These are phyloP conservation scores for Struthio camelus DNA, from an alignment of 2,113 vertebrate species.

Conservation along the genomic window DNA sequence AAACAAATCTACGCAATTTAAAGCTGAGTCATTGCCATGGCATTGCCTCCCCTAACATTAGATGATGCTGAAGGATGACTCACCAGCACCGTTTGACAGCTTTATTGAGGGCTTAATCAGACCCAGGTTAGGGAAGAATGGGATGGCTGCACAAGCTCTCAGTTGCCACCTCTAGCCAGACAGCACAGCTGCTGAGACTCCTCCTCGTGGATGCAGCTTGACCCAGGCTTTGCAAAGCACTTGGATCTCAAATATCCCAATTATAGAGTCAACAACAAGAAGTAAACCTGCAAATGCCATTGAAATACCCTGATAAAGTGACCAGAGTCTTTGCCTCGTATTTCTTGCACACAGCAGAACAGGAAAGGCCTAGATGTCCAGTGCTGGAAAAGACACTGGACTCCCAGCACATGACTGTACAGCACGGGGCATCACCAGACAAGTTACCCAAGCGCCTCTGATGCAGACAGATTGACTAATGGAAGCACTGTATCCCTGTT, in stretches of 20 bases:
- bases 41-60: neutral
- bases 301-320: neutral
- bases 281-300: neutral
- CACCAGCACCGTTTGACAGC: neutral
- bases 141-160: neutral
- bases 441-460: neutral
- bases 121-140: neutral
- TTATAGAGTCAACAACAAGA: neutral
- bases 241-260: neutral
- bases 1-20: neutral
- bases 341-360: neutral
- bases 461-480: neutral
- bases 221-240: neutral
- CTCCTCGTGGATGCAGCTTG: neutral
- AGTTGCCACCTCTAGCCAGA: neutral
- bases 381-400: neutral
- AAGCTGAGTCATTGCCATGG: neutral
- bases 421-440: neutral
- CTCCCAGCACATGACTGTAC: neutral
- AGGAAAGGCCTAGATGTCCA: neutral
- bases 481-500: neutral
- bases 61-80: neutral
- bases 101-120: neutral
- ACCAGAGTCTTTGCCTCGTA: neutral
- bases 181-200: neutral